Evolutionary conservation across 2,888 invertebrate genomes (phyloP), one percentile per base, ranked within the genome.

Genomic region (Calliphora vomitoria): DNA sequence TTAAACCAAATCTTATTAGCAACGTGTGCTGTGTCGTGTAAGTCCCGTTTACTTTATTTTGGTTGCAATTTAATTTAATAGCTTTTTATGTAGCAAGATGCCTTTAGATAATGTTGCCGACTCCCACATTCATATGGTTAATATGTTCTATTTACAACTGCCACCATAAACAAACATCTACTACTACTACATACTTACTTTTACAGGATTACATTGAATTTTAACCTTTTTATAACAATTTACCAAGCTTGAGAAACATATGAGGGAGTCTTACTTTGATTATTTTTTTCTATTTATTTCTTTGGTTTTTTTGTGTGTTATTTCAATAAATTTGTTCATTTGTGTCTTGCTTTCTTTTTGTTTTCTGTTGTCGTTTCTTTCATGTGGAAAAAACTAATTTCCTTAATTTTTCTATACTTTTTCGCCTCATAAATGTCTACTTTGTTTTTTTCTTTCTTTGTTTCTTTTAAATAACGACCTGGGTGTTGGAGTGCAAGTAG

Each of bases 371-470:
- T 75, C 79, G 41, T 82, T 82, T 79, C 74, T 82, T 82, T 90
- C 90, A 90, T 90, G 90, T 89, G 90, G 88, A 89, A 90, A 89
- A 90, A 90, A 90, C 89, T 89, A 90, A 90, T 90, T 90, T 90
- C 90, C 90, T 89, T 88, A 89, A 89, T 90, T 89, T 88, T 88
- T 88, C 75, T 64, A 47, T 72, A 72, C 20, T 68, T 76, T 85
- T 83, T 80, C 50, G 66, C 72, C 74, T 47, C 64, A 79, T 79
- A 69, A 82, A 85, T 85, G 82, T 82, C 64, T 84, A n/a, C 35
- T 68, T 55, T 68, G 50, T 47, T 44, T 58, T 75, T 69, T 50
- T 55, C 53, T 66, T 68, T 44, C 44, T 50, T 64, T 68, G 15
- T 41, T 47, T 55, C 6, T 35, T 55, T 44, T 55, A 8, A 58